A percentile compares a stretch with the other conserved stretches of the same genome.
Evolutionary conservation across 1,140 invertebrate genomes (phyloP).

Genomic region (Papilio polytes): DNA sequence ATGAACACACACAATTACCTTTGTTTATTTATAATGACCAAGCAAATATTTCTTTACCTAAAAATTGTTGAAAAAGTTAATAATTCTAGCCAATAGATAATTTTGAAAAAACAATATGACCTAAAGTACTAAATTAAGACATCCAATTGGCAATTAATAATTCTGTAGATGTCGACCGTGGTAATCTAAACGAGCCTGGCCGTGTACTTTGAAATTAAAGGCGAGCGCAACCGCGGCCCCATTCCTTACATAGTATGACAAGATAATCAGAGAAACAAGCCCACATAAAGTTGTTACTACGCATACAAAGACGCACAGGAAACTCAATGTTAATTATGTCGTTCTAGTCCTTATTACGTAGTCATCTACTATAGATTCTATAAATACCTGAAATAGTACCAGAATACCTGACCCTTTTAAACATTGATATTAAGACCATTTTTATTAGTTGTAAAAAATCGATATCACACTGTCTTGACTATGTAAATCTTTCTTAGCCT

Average conservation of each 20-base stretch:
- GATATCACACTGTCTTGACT: not conserved
- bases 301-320: conserved; percentile 8
- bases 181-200: not conserved
- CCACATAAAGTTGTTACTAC: conserved; percentile 1
- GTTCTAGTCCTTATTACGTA: not conserved
- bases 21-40: too few species aligned
- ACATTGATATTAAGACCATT: not conserved
- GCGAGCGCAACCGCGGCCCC: conserved; percentile 5
- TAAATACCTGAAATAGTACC: not conserved
- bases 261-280: conserved; percentile 20
- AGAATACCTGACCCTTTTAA: not conserved
- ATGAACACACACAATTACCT: too few species aligned
- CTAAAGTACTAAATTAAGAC: not conserved
- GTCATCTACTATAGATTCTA: not conserved
- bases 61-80: not conserved
- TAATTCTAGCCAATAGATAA: not conserved
- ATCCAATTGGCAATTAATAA: conserved; percentile 17
- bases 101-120: not conserved
- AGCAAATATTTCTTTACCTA: too few species aligned
- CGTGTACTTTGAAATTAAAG: conserved; percentile 14
- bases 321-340: not conserved
- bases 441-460: not conserved
- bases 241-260: conserved; percentile 25
- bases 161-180: not conserved
- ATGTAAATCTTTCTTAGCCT: not conserved